Evolutionary conservation across 2,888 invertebrate genomes (phyloP).

Genomic region (Argyresthia goedartella): DNA sequence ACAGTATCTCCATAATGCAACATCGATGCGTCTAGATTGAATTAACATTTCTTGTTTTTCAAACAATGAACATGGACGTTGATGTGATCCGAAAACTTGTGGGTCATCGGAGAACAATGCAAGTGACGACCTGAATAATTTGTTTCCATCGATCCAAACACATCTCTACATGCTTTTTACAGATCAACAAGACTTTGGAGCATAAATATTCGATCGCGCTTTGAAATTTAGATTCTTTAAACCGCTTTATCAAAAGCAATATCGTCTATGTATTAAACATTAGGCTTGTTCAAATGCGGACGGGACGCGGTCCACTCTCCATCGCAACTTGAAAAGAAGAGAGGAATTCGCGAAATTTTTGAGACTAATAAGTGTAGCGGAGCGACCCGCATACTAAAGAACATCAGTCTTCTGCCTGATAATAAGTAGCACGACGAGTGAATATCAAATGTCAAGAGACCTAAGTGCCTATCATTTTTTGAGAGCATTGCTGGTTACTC

Average conservation of each 20-base stretch:
- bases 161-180: constrained; percentile 47
- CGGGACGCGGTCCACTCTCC: constrained; percentile 29
- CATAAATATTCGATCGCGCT: constrained; percentile 63
- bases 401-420: constrained; percentile 46
- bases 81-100: constrained; percentile 39
- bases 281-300: constrained; percentile 53
- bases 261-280: constrained; percentile 66
- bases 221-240: constrained; percentile 67
- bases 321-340: constrained; percentile 38
- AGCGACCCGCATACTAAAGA: constrained; percentile 61
- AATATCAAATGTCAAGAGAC: constrained; percentile 50
- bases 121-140: constrained; percentile 29
- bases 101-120: constrained; percentile 53
- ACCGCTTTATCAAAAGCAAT: constrained; percentile 68
- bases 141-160: constrained; percentile 29
- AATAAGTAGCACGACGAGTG: constrained; percentile 49
- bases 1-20: constrained; percentile 32
- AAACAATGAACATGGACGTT: constrained; percentile 33
- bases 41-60: constrained; percentile 41
- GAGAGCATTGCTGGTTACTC: constrained; percentile 12
- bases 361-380: constrained; percentile 63
- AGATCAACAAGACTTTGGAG: constrained; percentile 49
- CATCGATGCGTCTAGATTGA: constrained; percentile 44
- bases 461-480: constrained; percentile 42
- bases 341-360: constrained; percentile 56